A percentile compares a stretch with the other conserved stretches of the same genome.
Evolutionary conservation across 2,797 vertebrate genomes (phyloP).

Genomic region (Lophura swinhoii): DNA sequence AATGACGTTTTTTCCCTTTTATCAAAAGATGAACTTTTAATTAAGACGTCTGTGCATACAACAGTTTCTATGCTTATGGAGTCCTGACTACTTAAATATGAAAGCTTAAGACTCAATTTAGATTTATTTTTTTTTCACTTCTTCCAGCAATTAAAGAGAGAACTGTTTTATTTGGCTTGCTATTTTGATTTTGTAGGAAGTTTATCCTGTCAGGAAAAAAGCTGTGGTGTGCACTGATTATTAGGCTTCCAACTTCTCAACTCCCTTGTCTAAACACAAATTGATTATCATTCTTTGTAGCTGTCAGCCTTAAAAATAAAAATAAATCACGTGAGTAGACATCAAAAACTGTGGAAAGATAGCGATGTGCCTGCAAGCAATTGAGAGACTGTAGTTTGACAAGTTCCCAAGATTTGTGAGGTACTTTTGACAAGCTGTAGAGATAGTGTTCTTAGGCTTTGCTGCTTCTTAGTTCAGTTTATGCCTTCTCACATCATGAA

Average conservation of each 20-base stretch:
- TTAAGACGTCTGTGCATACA: background rate
- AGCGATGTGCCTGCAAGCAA: background rate
- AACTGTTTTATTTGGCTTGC: constrained; percentile 27
- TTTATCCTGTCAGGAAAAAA: background rate
- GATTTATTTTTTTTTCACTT: background rate
- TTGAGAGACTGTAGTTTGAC: background rate
- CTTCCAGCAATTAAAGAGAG: background rate
- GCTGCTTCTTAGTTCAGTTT: background rate
- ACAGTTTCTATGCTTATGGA: background rate
- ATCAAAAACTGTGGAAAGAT: background rate
- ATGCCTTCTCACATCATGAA: background rate
- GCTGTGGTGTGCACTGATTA: background rate
- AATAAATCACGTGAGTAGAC: background rate
- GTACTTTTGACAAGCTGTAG: background rate
- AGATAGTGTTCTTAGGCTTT: background rate
- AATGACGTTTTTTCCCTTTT: background rate
- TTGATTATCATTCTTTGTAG: background rate
- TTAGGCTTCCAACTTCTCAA: constrained; percentile 14
- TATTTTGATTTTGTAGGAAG: background rate
- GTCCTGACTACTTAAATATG: background rate
- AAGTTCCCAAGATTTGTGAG: background rate
- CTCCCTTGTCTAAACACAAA: background rate
- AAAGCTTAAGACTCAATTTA: background rate
- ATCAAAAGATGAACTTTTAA: background rate
- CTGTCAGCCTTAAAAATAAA: constrained; percentile 14